Base-by-base conservation (phyloP, 2,888 invertebrate genomes). In the Pyrrhopygopsis socrates region DNA sequence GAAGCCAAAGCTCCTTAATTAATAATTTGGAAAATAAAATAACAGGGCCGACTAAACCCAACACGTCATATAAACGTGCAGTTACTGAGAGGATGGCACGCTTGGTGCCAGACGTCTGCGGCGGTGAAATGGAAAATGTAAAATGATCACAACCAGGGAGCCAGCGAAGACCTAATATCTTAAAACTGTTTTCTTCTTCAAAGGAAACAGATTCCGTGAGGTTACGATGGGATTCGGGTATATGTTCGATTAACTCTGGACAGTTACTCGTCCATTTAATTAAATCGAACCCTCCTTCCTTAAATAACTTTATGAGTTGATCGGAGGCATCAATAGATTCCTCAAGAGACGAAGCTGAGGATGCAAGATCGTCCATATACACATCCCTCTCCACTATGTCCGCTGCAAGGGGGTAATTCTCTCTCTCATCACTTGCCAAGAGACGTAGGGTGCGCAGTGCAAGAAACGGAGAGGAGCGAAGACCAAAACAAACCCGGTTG, bases 141-240 rank as follows among this genome's bases (percentile, higher is more conserved):
- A 87, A 85, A 54, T 22, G 58, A 68, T 88, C 88, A 22, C 65
- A 45, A 15, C 73, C 75, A 38, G 82, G 83, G 11, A 68, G 65
- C 83, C 88, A 88, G 1, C 60, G 76, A n/a, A 88, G 71, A 1
- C 83, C 88, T 65, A 88, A 80, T 29, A 88, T 79, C 45, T 88
- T 88, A 24, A 81, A 70, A 34, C 54, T 81, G 13, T 71, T 58
- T 15, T 68, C 73, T 18, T 78, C 68, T 15, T 76, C 73, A 34
- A 86, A 82, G 20, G 70, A 22, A 9, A 88, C 68, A 5, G 45
- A 9, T 27, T 74, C 71, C 5, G 34, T 11, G 34, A 67, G 74
- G 18, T 45, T 41, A 29, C 79, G 84, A 30, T 84, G 83, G 2
- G 81, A 38, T 11, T n/a, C 73, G 34, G 88, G 88, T 18, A 88